A percentile compares a stretch with the other conserved stretches of the same genome.
These are phyloP conservation scores for Nomada goodeniana DNA, from an alignment of 2,888 invertebrate species.

Conservation along the genomic window DNA sequence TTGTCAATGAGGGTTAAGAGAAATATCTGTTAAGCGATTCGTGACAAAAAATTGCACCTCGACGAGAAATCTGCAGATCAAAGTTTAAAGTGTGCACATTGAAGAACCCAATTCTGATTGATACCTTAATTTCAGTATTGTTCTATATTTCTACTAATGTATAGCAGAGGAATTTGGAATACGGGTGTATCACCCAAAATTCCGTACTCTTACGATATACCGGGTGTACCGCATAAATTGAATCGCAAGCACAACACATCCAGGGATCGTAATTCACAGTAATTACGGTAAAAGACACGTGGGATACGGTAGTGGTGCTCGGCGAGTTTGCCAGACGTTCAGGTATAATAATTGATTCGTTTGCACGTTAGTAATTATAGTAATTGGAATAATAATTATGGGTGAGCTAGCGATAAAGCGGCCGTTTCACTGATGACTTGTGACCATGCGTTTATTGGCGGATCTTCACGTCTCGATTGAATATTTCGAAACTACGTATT, in stretches of 20 bases:
- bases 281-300: constrained; percentile 16
- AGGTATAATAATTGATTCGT: constrained; percentile 62
- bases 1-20: too few species aligned
- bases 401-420: constrained; percentile 47
- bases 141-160: background rate
- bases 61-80: too few species aligned
- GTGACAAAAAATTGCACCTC: too few species aligned
- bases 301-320: constrained; percentile 8
- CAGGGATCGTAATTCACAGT: constrained; percentile 28
- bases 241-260: constrained; percentile 2
- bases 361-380: constrained; percentile 56
- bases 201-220: constrained; percentile 35
- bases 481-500: constrained; percentile 5
- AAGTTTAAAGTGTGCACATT: too few species aligned
- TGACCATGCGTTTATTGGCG: constrained; percentile 3
- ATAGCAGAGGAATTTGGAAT: background rate
- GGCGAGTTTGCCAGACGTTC: constrained; percentile 59
- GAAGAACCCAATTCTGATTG: too few species aligned
- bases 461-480: background rate
- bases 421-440: background rate
- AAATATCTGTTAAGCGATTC: too few species aligned
- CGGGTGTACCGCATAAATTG: constrained; percentile 47
- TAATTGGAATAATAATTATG: constrained; percentile 63
- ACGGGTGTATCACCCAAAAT: background rate
- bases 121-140: too few species aligned